Base-by-base conservation (phyloP, 2,888 invertebrate species). In the Drosophila kuntzei region DNA sequence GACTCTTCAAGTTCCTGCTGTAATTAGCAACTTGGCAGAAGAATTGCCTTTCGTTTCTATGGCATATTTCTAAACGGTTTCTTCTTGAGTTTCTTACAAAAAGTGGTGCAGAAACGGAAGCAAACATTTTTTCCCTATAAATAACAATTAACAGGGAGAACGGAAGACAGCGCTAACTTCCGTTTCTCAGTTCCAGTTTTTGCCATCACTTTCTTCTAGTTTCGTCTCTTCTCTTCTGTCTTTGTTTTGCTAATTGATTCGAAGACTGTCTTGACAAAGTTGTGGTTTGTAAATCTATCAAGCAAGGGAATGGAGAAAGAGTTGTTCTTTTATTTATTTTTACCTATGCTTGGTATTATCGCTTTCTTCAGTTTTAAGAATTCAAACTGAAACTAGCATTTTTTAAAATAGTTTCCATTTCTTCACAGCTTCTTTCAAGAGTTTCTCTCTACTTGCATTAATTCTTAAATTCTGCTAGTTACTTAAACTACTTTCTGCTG, bases 131-230 rank as follows among this genome's bases (percentile, higher is more conserved):
- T 12, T 2, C 3, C 1, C 29, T 12, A 12, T 47, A 18, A 29
- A 18, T 18, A 32, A 32, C 29, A 47, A 47, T 47, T 47, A 47
- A 5, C 12, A 14, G 6, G 0, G 12, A 12, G 46, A 47, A n/a
- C 47, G 47, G 47, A 47, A 47, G 29, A 47, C 47, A 32, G 2
- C 4, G 8, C 7, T 3, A 32, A 32, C 18, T 47, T 47, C 47
- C 47, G 27, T 32, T 32, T 18, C 25, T 25, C 22, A 39, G 22
- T 14, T 43, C 9, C n/a, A 39, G 11, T 18, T 39, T n/a, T n/a
- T 34, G 7, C 12, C 0, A 32, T 11, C 32, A 2, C 14, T 16
- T 16, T 16, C 14, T 27, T 11, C 44, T 41, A n/a, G n/a, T n/a
- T n/a, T n/a, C 6, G 6, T 22, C 12, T 14, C 25, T 9, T 18